phyloP scores from a whole-genome alignment of 1,140 invertebrate genomes.

The Sycophaga agraensis region DNA sequence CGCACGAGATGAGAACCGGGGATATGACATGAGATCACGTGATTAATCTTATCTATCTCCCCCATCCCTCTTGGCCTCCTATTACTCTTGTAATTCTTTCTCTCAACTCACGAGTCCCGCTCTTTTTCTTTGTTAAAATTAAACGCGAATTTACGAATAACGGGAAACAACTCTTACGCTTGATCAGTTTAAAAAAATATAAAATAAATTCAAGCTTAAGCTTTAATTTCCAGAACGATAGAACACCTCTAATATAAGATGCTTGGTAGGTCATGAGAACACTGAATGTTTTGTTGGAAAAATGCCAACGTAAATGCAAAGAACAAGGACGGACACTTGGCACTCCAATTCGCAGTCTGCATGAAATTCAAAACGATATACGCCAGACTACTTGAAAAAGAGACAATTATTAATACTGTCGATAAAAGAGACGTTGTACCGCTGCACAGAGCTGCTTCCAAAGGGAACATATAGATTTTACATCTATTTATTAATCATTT shows the following conservation, averaged over 20 bases:
- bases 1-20: no score
- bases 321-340: constrained; percentile 70
- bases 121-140: no score
- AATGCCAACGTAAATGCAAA: constrained; percentile 76
- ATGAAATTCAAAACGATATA: constrained; percentile 76
- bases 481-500: constrained; percentile 66
- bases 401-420: constrained; percentile 72
- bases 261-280: constrained; percentile 70
- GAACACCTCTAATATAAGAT: constrained; percentile 82
- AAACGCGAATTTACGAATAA: no score
- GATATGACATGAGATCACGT: no score
- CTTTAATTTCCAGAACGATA: constrained; percentile 61
- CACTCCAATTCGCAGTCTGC: constrained; percentile 80
- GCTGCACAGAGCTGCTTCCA: constrained; percentile 82
- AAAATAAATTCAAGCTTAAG: background rate
- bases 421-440: constrained; percentile 78
- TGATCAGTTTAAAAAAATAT: no score
- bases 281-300: constrained; percentile 66
- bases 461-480: constrained; percentile 73
- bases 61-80: no score
- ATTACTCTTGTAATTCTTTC: no score
- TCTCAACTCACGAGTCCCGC: no score
- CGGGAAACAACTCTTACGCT: no score
- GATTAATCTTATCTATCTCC: no score
- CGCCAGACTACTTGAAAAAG: constrained; percentile 68